These are phyloP conservation scores for Drosophila sturtevanti DNA, from an alignment of 1,140 invertebrate species.

Conservation along the genomic window DNA sequence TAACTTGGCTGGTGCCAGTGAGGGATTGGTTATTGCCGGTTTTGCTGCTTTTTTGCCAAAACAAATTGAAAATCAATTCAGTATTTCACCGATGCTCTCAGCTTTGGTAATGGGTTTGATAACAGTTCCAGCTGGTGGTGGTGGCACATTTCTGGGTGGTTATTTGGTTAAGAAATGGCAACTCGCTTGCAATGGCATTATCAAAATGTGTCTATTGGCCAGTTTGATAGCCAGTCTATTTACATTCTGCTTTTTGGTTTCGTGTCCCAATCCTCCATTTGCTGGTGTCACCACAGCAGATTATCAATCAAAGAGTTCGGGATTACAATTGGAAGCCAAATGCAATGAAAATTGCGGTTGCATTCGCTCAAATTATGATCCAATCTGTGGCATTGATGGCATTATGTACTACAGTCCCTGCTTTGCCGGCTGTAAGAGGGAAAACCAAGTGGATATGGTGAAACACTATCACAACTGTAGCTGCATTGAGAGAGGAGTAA, in stretches of 20 bases:
- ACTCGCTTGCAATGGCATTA: constrained; percentile 89
- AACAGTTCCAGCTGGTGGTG: constrained; percentile 89
- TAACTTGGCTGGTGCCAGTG: constrained; percentile 90
- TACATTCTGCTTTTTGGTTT: constrained; percentile 87
- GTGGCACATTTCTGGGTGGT: constrained; percentile 91
- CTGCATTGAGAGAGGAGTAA: constrained; percentile 80
- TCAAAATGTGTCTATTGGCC: constrained; percentile 88
- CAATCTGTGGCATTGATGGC: constrained; percentile 89
- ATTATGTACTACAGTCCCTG: constrained; percentile 93
- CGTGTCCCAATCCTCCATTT: constrained; percentile 89
- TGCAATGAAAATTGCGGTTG: constrained; percentile 88
- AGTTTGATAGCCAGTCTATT: constrained; percentile 86
- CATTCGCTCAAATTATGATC: constrained; percentile 84
- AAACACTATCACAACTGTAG: constrained; percentile 84
- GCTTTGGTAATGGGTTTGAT: constrained; percentile 90
- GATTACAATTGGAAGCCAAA: constrained; percentile 1
- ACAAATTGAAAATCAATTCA: constrained; percentile 92
- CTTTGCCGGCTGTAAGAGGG: constrained; percentile 89
- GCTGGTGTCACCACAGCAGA: constrained; percentile 89
- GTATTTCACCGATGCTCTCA: constrained; percentile 88
- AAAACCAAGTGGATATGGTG: constrained; percentile 66
- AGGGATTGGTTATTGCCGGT: constrained; percentile 90
- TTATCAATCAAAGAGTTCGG: not conserved
- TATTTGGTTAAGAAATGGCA: constrained; percentile 90
- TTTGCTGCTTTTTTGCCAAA: constrained; percentile 93